Evolutionary conservation across 1,140 invertebrate species (phyloP).

Genomic region (Copidosoma floridanum): DNA sequence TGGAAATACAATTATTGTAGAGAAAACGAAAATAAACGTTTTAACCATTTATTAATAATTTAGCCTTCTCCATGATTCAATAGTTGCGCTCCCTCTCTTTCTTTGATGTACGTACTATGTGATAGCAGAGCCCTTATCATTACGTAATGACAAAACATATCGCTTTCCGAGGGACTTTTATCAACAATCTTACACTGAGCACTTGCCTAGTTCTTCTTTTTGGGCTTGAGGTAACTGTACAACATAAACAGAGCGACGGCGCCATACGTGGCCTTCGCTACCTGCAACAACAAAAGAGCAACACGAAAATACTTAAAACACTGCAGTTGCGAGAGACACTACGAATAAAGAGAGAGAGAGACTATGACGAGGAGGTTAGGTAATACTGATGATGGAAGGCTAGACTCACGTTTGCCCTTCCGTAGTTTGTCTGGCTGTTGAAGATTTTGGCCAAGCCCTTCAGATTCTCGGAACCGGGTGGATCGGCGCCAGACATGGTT

Average conservation of each 20-base stretch:
- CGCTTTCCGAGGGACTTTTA: neutral
- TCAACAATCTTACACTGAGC: too few relatives aligned
- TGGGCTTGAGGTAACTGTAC: conserved; percentile 34
- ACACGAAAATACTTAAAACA: too few relatives aligned
- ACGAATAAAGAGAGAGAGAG: too few relatives aligned
- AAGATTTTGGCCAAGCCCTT: conserved; percentile 46
- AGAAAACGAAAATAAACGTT: neutral
- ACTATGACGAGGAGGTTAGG: conserved; percentile 16
- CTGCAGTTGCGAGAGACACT: too few relatives aligned
- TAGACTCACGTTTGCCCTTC: conserved; percentile 52
- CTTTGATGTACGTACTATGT: neutral
- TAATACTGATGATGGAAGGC: conserved; percentile 18
- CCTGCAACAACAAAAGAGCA: conserved; percentile 32
- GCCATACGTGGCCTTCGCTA: conserved; percentile 33
- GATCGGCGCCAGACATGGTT: conserved; percentile 28
- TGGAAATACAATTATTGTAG: too few relatives aligned
- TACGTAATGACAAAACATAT: conserved; percentile 20
- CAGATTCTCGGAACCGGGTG: conserved; percentile 35
- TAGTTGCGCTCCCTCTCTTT: neutral
- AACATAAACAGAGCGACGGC: neutral
- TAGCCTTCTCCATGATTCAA: neutral
- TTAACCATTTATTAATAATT: conserved; percentile 16
- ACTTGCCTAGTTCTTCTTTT: conserved; percentile 25
- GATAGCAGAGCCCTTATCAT: neutral
- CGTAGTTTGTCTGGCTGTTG: conserved; percentile 43